These are phyloP conservation scores for Tupaia chinensis DNA, from an alignment of 2,113 vertebrate genomes.

Conservation along the genomic window DNA sequence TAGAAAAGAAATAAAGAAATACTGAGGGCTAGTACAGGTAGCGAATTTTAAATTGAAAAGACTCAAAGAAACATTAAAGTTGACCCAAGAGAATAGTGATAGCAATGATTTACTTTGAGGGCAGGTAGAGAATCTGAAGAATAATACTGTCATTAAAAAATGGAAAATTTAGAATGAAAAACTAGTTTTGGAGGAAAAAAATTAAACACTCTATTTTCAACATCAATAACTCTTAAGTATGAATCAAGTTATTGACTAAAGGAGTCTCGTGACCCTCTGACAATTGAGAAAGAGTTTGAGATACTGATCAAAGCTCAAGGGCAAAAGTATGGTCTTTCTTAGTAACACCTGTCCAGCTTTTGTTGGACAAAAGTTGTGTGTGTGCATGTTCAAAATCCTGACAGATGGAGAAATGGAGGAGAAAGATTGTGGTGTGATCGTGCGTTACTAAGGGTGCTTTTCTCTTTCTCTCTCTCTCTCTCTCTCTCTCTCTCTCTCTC, in stretches of 20 bases:
- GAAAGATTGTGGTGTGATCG: too few species aligned
- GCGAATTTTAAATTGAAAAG: background rate
- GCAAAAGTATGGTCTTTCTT: background rate
- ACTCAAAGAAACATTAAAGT: background rate
- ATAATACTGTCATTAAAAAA: background rate
- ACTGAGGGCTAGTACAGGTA: fast-evolving
- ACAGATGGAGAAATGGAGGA: too few species aligned
- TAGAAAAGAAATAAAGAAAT: background rate
- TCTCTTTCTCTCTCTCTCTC: too few species aligned
- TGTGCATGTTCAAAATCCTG: too few species aligned
- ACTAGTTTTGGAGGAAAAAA: background rate
- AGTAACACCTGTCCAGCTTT: background rate
- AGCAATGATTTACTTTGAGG: background rate
- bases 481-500: too few species aligned
- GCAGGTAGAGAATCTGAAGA: background rate
- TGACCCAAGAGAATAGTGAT: background rate
- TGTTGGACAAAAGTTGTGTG: too few species aligned
- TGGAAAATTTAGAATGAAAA: background rate
- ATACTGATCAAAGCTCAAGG: background rate
- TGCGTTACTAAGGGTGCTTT: too few species aligned
- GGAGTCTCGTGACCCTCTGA: background rate
- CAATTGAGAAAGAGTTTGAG: background rate
- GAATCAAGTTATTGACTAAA: background rate
- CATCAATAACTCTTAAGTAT: background rate
- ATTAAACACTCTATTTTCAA: background rate